phyloP scores from a whole-genome alignment of 1,140 invertebrate genomes.

The Drosophila ohnishii region DNA sequence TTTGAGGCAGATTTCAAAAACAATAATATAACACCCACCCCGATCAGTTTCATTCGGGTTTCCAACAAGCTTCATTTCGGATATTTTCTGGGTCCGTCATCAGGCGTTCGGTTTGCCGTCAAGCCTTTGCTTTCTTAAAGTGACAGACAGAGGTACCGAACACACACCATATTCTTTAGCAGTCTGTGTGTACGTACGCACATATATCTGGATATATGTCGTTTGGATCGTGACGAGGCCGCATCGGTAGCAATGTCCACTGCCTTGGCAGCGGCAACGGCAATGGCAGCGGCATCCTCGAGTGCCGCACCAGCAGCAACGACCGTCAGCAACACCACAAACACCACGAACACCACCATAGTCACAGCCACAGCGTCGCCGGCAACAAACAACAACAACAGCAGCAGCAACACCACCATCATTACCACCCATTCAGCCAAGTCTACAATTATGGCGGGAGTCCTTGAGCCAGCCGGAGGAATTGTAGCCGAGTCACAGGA shows the following conservation, averaged over 20 bases:
- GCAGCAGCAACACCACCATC: slow-evolving; percentile 3
- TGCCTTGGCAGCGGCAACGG: slow-evolving; percentile 60
- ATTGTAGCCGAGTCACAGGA: slow-evolving; percentile 3
- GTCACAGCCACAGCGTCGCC: slow-evolving; percentile 26
- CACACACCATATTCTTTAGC: slow-evolving; percentile 69
- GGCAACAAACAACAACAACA: slow-evolving; percentile 18
- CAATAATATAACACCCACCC: neutral
- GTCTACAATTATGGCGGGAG: neutral
- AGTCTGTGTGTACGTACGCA: slow-evolving; percentile 40
- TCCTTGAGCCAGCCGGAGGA: slow-evolving; percentile 9
- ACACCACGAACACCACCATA: slow-evolving; percentile 23
- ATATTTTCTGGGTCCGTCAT: neutral
- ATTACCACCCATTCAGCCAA: slow-evolving; percentile 3
- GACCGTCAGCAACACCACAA: slow-evolving; percentile 29
- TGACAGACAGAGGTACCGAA: slow-evolving; percentile 52
- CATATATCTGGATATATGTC: slow-evolving; percentile 69
- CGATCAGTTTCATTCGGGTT: neutral
- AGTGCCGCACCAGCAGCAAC: slow-evolving; percentile 34
- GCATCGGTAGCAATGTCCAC: slow-evolving; percentile 73
- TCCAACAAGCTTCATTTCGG: neutral
- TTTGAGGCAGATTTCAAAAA: neutral
- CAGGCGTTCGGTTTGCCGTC: slow-evolving; percentile 64
- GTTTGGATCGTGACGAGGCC: slow-evolving; percentile 61
- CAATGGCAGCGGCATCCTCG: slow-evolving; percentile 51
- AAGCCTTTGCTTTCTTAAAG: slow-evolving; percentile 65